Evolutionary conservation across 2,888 invertebrate genomes (phyloP), one percentile per base, ranked within the genome.

Genomic region (Mesorhabditis belari): DNA sequence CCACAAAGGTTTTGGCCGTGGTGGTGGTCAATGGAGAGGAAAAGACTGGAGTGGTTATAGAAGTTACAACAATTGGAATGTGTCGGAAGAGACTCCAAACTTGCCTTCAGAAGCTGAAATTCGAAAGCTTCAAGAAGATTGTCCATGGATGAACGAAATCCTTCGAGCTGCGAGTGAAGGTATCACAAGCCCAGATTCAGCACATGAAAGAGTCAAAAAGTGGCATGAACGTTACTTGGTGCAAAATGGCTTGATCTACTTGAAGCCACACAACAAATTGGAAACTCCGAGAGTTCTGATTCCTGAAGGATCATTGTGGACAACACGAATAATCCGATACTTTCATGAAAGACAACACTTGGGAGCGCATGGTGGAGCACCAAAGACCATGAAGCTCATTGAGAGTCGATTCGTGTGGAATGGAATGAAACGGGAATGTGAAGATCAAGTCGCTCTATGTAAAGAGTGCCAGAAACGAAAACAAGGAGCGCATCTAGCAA

Each of bases 11-110:
- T 9, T 54, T 69, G 0, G 59, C 61, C n/a, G n/a, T n/a, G n/a
- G n/a, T 26, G 75, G 75, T 29, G 60, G 63, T 9, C 51, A 75
- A 9, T 60, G 59, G 5, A 56, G 73, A 23, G 59, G 60, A 54
- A 49, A 50, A n/a, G 12, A 9, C 12, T n/a, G 44, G 12, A n/a
- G n/a, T n/a, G 44, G n/a, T 17, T 9, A 35, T 17, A n/a, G n/a
- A n/a, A n/a, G n/a, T n/a, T n/a, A n/a, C n/a, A n/a, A n/a, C n/a
- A n/a, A n/a, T n/a, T n/a, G n/a, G n/a, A n/a, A n/a, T n/a, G n/a
- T n/a, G n/a, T 9, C 44, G n/a, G 44, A 35, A 35, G 19, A 51
- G n/a, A 49, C 27, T n/a, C 19, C 29, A 29, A 24, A 12, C 5
- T 21, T 17, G 49, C 35, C 57, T n/a, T 6, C 27, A 29, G 50